These are phyloP conservation scores for Gymnorhina tibicen DNA, from an alignment of 2,113 vertebrate species.

Conservation along the genomic window DNA sequence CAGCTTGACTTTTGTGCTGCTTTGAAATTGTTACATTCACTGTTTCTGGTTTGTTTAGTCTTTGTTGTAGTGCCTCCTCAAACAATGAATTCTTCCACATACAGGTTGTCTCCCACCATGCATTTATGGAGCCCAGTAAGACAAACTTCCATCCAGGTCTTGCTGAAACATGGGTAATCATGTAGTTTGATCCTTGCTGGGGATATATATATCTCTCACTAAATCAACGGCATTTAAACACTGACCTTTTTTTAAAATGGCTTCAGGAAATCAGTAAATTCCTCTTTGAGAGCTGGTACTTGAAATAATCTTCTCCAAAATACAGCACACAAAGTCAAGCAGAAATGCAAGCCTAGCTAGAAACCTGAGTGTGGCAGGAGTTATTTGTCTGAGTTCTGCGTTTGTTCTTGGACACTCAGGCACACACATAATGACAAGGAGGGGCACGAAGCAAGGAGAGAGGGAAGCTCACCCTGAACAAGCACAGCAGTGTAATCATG, in stretches of 20 bases:
- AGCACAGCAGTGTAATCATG: rapidly evolving
- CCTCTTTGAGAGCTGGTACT: not conserved
- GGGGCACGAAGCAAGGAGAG: not conserved
- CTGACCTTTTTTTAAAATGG: not conserved
- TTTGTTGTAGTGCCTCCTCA: not conserved
- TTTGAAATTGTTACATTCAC: not conserved
- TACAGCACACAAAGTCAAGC: not conserved
- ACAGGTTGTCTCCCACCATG: not conserved
- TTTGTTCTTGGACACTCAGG: not conserved
- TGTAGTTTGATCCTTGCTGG: not conserved
- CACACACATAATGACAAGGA: not conserved
- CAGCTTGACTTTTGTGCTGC: not conserved
- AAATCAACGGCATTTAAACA: not conserved
- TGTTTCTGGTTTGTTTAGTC: not conserved
- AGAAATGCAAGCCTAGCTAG: not conserved
- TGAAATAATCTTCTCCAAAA: not conserved
- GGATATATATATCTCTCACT: not conserved
- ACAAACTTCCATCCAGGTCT: not conserved
- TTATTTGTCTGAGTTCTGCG: not conserved
- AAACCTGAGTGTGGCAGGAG: not conserved
- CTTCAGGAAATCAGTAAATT: not conserved
- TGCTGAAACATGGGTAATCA: not conserved
- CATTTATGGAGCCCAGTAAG: not conserved
- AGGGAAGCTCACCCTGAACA: not conserved
- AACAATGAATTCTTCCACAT: not conserved